Base-by-base conservation (phyloP, 2,113 vertebrate genomes). In the Phoxinus phoxinus region DNA sequence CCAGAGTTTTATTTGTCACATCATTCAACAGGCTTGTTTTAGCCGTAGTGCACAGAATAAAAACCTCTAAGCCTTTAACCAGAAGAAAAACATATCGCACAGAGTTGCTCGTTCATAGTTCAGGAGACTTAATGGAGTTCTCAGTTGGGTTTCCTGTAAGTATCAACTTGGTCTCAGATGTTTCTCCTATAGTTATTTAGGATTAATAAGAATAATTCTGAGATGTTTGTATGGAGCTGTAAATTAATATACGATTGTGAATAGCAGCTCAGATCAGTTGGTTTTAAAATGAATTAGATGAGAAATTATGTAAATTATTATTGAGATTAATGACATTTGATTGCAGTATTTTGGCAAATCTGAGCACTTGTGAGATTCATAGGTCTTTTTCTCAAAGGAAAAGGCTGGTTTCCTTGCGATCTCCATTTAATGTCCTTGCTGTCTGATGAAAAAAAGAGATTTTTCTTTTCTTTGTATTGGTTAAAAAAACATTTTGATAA, bases 11-110 rank as follows among this genome's bases (percentile, higher is more conserved):
- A 69, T 67, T 51, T 81, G 61, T 51, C 79, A 65, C 27, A 27
- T 83, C 48, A 41, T 58, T 83, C 81, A 83, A 30, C 81, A 53
- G 81, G 48, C 65, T 72, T 83, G 81, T 83, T 58, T 58, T 56
- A 58, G 25, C 71, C 27, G 41, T 74, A 74, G 41, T 74, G 71
- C 71, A 74, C 6, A 76, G 74, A 17, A 76, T 9, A 53, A 53
- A 76, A 76, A 30, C 8, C 46, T 21, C 74, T 32, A 76, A 76
- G 17, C 25, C n/a, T 76, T 32, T 32, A 53, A 25, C 8, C 13
- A 19, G n/a, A 71, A 71, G 46, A 76, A 30, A 76, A 48, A 11
- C 19, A 15, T 4, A 8, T 51, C 1, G n/a, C 72, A 23, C 44
- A 46, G 25, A 51, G n/a, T 51, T 30, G 15, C 13, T 76, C 3